Conservation (phyloP, 2,113 vertebrate genomes). For the Paradisaea rubra region DNA sequence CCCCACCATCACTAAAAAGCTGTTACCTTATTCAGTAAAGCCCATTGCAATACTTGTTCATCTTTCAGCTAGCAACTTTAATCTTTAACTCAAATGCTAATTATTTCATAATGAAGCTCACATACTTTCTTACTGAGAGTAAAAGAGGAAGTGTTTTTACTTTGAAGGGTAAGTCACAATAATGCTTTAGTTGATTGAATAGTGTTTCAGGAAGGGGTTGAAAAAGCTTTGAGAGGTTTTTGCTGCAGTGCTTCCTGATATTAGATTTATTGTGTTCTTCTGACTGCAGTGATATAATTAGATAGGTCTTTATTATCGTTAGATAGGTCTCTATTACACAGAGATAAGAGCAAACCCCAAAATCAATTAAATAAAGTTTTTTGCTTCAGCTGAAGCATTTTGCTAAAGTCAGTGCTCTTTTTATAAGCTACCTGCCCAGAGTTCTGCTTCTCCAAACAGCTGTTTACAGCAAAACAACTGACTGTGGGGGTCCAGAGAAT, state of each 20-base stretch:
- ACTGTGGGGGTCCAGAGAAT: not conserved
- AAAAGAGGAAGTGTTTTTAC: not conserved
- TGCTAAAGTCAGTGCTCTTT: not conserved
- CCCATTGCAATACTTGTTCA: not conserved
- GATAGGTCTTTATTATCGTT: not conserved
- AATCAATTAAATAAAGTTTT: not conserved
- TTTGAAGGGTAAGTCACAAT: not conserved
- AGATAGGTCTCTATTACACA: not conserved
- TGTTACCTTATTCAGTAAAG: not conserved
- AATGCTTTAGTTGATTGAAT: not conserved
- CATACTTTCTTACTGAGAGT: not conserved
- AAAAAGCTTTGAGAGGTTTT: not conserved
- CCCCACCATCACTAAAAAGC: not conserved
- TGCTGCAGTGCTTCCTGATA: not conserved
- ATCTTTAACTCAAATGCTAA: not conserved
- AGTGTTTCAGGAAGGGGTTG: not conserved
- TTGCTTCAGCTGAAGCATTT: not conserved
- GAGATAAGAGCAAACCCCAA: not conserved
- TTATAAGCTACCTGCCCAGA: not conserved
- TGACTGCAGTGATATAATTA: not conserved
- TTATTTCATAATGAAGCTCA: not conserved
- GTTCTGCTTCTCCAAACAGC: not conserved
- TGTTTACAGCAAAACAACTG: not conserved
- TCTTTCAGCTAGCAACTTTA: not conserved
- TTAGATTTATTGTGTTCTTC: not conserved